A percentile compares a stretch with the other conserved stretches of the same genome.
phyloP scores from a whole-genome alignment of 2,888 invertebrate genomes.

The Epirrhoe alternata region DNA sequence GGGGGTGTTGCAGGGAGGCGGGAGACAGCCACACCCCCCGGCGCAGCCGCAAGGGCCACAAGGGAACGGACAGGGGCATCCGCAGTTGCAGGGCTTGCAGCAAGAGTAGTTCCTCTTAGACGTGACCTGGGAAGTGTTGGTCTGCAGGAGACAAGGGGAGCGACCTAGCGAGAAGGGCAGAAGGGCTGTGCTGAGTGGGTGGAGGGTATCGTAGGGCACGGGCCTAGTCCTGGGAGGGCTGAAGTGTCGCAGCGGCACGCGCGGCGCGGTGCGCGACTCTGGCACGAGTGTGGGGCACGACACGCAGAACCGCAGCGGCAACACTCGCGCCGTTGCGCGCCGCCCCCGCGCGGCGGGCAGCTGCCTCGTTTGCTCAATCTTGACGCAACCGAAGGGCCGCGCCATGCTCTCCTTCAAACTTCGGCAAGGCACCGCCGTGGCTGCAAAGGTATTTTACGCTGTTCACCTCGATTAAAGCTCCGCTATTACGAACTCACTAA shows the following conservation, averaged over 20 bases:
- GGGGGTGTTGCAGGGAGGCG: conserved; percentile 67
- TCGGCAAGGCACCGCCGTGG: conserved; percentile 60
- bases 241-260: conserved; percentile 42
- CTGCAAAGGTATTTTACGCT: conserved; percentile 74
- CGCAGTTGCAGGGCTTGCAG: conserved; percentile 43
- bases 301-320: conserved; percentile 51
- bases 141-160: conserved; percentile 29
- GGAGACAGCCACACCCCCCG: conserved; percentile 59
- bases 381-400: conserved; percentile 49
- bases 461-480: conserved; percentile 64
- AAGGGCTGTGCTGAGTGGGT: conserved; percentile 10
- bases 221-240: conserved; percentile 48
- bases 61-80: conserved; percentile 52
- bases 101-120: conserved; percentile 47
- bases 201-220: conserved; percentile 30
- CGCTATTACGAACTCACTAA: conserved; percentile 35
- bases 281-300: conserved; percentile 60
- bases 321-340: conserved; percentile 38
- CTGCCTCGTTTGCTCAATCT: conserved; percentile 50
- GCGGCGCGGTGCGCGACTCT: conserved; percentile 36
- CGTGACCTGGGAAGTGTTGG: conserved; percentile 17
- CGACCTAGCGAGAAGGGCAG: conserved; percentile 15
- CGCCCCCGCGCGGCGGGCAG: conserved; percentile 44
- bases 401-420: conserved; percentile 54
- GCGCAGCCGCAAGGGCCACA: conserved; percentile 57